Conservation (phyloP, 2,113 vertebrate genomes). For the Maccullochella peelii region DNA sequence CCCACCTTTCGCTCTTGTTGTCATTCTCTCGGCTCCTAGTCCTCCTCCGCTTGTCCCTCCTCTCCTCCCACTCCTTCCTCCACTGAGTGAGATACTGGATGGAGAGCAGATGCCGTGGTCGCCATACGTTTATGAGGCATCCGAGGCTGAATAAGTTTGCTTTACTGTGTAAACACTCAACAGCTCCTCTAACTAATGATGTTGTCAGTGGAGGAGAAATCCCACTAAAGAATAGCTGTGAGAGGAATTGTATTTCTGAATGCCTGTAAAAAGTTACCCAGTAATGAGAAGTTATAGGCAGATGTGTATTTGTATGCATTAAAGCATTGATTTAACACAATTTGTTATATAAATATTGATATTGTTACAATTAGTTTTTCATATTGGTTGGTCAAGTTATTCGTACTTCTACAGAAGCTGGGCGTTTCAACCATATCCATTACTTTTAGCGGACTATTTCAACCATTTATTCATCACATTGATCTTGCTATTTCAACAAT, state of each 20-base stretch:
- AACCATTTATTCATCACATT: background rate
- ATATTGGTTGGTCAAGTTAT: too few species aligned
- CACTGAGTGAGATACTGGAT: slow-evolving; percentile 40
- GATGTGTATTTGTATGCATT: too few species aligned
- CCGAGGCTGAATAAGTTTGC: slow-evolving; percentile 39
- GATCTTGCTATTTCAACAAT: background rate
- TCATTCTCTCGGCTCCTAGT: slow-evolving; percentile 42
- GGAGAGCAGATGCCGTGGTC: slow-evolving; percentile 25
- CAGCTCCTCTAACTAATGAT: slow-evolving; percentile 38
- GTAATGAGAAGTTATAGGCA: background rate
- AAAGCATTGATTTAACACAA: too few species aligned
- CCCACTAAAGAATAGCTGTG: background rate
- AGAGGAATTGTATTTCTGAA: background rate
- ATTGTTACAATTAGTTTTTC: too few species aligned
- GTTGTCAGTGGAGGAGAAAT: background rate
- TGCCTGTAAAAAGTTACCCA: background rate
- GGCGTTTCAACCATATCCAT: background rate
- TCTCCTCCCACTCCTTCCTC: slow-evolving; percentile 63
- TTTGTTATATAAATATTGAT: background rate
- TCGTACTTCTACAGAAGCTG: too few species aligned
- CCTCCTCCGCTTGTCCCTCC: slow-evolving; percentile 34
- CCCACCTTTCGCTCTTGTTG: slow-evolving; percentile 15
- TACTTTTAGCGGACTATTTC: background rate
- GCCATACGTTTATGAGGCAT: slow-evolving; percentile 19
- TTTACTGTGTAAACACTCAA: slow-evolving; percentile 54